phyloP scores from a whole-genome alignment of 37 sponge, comb jelly and placozoan species.

The Halichondria panicea region DNA sequence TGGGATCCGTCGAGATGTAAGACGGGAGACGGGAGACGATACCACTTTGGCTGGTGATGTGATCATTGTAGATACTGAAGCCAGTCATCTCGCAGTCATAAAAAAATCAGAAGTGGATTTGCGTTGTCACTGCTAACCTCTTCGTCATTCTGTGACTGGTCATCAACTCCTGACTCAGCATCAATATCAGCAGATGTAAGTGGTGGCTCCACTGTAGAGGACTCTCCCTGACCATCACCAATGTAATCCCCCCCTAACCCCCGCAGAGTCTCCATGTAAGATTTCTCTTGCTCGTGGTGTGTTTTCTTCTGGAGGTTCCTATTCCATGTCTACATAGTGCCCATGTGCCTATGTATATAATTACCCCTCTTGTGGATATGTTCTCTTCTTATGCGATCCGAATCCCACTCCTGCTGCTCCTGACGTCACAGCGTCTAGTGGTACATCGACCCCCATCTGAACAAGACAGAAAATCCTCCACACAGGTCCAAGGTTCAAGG shows the following conservation, averaged over 20 bases:
- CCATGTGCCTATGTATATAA: too few species aligned
- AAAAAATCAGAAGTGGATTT: slow-evolving; percentile 37
- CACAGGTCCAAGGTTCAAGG: background rate
- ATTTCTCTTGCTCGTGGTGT: background rate
- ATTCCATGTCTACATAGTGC: too few species aligned
- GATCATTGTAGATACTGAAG: slow-evolving; percentile 28
- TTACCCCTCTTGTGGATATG: background rate
- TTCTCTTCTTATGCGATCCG: background rate
- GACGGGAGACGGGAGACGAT: slow-evolving; percentile 3
- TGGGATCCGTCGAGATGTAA: slow-evolving; percentile 19
- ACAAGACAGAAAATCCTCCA: background rate
- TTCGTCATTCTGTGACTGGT: background rate
- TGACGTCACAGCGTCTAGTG: background rate
- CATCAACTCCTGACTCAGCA: background rate
- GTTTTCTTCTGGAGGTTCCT: slow-evolving; percentile 10
- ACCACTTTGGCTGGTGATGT: slow-evolving; percentile 42
- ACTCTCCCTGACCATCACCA: too few species aligned
- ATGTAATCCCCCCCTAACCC: too few species aligned
- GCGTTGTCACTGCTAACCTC: slow-evolving; percentile 2
- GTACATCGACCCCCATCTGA: background rate
- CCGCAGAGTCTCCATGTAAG: background rate
- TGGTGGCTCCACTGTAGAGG: too few species aligned
- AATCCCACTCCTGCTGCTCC: slow-evolving; percentile 2
- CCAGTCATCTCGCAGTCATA: slow-evolving; percentile 48
- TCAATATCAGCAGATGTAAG: background rate